These are phyloP conservation scores for Orientallactaga sibirica DNA, from an alignment of 2,797 vertebrate genomes.

Conservation along the genomic window DNA sequence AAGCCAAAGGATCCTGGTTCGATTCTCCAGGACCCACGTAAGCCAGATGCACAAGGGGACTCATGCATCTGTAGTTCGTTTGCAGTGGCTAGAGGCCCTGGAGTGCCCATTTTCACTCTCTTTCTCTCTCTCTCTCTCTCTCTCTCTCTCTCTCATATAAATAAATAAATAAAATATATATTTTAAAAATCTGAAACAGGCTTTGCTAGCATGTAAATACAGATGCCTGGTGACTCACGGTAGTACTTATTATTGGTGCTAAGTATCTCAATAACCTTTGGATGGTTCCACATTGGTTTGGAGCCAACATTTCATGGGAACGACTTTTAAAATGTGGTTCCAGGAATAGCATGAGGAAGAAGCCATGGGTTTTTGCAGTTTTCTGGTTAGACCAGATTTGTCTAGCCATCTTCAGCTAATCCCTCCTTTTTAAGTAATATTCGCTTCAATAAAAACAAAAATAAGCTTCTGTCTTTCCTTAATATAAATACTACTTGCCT, in stretches of 20 bases:
- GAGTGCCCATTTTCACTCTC: no score
- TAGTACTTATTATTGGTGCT: not conserved
- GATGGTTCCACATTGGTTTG: constrained; percentile 12
- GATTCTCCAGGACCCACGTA: no score
- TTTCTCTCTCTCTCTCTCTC: no score
- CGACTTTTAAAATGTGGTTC: constrained; percentile 54
- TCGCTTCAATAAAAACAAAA: not conserved
- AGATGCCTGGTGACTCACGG: constrained; percentile 63
- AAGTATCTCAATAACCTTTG: constrained; percentile 13
- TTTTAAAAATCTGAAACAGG: not conserved
- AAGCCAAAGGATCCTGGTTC: no score
- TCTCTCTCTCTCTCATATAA: no score
- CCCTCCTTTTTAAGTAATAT: not conserved
- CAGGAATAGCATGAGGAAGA: constrained; percentile 34
- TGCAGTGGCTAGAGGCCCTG: no score
- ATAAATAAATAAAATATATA: no score
- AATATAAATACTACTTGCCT: not conserved
- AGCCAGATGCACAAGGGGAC: no score
- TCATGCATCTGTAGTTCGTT: no score
- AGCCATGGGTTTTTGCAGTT: not conserved
- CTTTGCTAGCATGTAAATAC: constrained; percentile 39
- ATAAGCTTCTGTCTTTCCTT: not conserved
- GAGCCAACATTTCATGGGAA: constrained; percentile 61
- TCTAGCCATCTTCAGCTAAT: not conserved
- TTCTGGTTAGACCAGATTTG: constrained; percentile 42